Conservation (phyloP, 2,888 invertebrate species). For the Pandemis cinnamomeana region DNA sequence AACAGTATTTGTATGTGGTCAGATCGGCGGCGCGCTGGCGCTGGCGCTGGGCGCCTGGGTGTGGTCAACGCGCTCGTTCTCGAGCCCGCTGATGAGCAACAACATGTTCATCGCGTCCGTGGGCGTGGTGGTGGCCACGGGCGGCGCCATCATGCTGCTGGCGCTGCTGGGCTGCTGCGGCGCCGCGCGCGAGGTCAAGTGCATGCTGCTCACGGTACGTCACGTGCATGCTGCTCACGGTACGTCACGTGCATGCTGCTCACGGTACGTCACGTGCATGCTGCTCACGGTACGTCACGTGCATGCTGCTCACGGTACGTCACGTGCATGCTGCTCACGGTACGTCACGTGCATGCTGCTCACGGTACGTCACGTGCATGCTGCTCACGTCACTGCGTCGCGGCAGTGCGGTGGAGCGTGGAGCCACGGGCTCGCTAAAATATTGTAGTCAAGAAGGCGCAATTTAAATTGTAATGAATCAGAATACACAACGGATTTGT, state of each 20-base stretch:
- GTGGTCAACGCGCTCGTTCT: constrained; percentile 91
- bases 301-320: constrained; percentile 65
- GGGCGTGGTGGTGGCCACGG: constrained; percentile 92
- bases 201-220: constrained; percentile 93
- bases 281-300: constrained; percentile 88
- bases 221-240: neutral
- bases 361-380: too few species aligned
- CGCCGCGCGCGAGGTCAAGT: constrained; percentile 96
- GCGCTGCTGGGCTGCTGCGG: constrained; percentile 97
- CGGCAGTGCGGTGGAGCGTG: neutral
- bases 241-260: too few species aligned
- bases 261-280: constrained; percentile 90
- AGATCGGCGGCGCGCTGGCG: constrained; percentile 92
- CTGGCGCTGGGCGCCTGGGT: constrained; percentile 91
- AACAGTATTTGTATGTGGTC: constrained; percentile 43
- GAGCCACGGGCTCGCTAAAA: too few species aligned
- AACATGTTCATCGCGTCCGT: constrained; percentile 95
- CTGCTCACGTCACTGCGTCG: neutral
- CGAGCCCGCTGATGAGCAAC: constrained; percentile 93
- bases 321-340: constrained; percentile 96
- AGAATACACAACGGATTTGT: too few species aligned
- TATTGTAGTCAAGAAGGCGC: too few species aligned
- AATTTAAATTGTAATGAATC: too few species aligned
- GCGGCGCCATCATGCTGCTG: constrained; percentile 91
- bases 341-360: constrained; percentile 59